Percentiles rank a stretch among this genome's conserved stretches.
phyloP scores from a whole-genome alignment of 2,797 vertebrate species.

The Ispidina picta region DNA sequence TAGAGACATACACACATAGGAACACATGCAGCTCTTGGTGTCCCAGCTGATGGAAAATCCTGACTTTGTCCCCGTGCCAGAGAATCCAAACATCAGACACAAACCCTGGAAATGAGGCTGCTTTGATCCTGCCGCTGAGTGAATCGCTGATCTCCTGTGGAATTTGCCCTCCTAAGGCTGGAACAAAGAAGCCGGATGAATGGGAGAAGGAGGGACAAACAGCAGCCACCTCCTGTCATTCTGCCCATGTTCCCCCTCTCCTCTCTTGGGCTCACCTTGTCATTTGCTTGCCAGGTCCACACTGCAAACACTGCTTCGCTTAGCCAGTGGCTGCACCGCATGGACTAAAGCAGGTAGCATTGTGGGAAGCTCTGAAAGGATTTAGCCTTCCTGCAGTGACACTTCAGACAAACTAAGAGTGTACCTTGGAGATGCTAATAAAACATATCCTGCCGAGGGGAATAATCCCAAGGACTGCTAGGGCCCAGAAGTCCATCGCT shows the following conservation, averaged over 20 bases:
- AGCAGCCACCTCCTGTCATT: not conserved
- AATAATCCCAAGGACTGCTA: not conserved
- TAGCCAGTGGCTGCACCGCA: fast-evolving
- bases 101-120: not conserved
- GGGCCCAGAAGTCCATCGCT: not conserved
- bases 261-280: not conserved
- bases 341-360: not conserved
- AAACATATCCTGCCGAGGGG: not conserved
- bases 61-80: not conserved
- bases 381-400: not conserved
- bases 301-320: not conserved
- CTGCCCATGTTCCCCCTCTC: not conserved
- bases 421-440: not conserved
- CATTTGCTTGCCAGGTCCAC: not conserved
- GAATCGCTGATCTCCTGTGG: not conserved
- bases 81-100: not conserved
- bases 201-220: not conserved
- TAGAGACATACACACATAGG: fast-evolving
- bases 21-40: not conserved
- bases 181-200: constrained; percentile 41
- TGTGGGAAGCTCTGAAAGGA: not conserved
- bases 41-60: constrained; percentile 19
- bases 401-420: not conserved
- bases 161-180: constrained; percentile 55
- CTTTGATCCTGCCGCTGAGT: constrained; percentile 36